These are phyloP conservation scores for Netelia fuscicornis DNA, from an alignment of 2,888 invertebrate species.

Conservation along the genomic window DNA sequence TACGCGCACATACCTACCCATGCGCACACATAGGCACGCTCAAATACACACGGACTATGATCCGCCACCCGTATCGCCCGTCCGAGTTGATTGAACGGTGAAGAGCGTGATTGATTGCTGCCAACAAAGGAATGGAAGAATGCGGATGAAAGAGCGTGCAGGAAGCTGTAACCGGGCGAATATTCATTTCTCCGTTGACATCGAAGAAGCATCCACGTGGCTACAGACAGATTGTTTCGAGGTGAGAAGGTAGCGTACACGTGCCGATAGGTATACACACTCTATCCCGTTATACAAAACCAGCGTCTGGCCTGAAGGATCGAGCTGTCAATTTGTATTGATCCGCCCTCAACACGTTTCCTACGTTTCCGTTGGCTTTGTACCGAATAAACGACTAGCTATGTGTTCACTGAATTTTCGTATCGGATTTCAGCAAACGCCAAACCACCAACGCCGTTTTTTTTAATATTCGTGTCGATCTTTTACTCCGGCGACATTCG, in stretches of 20 bases:
- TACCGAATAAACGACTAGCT: neutral
- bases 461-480: too few relatives aligned
- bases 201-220: constrained; percentile 15
- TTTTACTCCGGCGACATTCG: too few relatives aligned
- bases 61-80: constrained; percentile 38
- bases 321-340: constrained; percentile 40
- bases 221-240: constrained; percentile 5
- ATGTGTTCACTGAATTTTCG: too few relatives aligned
- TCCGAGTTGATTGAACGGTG: constrained; percentile 61
- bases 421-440: too few relatives aligned
- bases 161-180: constrained; percentile 34
- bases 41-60: constrained; percentile 18
- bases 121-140: constrained; percentile 52
- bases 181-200: constrained; percentile 57
- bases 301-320: constrained; percentile 33
- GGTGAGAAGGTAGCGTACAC: constrained; percentile 39
- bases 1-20: neutral
- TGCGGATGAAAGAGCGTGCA: constrained; percentile 38
- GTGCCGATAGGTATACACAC: constrained; percentile 37
- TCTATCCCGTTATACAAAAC: constrained; percentile 26
- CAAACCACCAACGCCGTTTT: too few relatives aligned
- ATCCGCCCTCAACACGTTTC: constrained; percentile 3
- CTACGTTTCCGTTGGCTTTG: neutral
- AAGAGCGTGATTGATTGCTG: constrained; percentile 66
- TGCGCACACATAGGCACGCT: neutral